Evolutionary conservation across 2,797 vertebrate species (phyloP).

Genomic region (Holocentrus rufus): DNA sequence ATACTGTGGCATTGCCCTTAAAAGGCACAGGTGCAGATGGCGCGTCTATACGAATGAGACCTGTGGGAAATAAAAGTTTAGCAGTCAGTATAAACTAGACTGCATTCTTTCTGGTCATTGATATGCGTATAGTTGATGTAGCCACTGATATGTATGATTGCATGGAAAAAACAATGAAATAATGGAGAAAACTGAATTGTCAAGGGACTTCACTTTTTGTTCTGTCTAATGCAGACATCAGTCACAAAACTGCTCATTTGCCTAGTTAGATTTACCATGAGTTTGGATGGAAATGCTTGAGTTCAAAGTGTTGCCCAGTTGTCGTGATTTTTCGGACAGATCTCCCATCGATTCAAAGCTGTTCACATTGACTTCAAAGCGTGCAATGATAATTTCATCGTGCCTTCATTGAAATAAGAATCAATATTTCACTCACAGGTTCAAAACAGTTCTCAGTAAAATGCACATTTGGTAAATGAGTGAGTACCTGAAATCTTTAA

Average conservation of each 20-base stretch:
- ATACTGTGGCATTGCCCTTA: accelerated
- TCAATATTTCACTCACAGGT: background rate
- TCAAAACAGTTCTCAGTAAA: background rate
- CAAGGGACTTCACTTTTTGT: background rate
- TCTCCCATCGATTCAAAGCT: accelerated
- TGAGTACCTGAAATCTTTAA: constrained; percentile 63
- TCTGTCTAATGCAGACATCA: too few species aligned
- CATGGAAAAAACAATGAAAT: background rate
- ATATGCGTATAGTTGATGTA: too few species aligned
- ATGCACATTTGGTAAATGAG: background rate
- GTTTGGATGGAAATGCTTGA: constrained; percentile 1
- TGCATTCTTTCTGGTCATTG: too few species aligned
- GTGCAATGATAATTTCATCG: constrained; percentile 64
- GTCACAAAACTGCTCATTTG: background rate
- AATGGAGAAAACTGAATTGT: background rate
- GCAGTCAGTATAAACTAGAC: background rate
- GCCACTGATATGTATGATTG: background rate
- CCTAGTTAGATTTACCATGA: constrained; percentile 54
- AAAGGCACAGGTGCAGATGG: background rate
- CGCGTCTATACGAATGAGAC: constrained; percentile 12
- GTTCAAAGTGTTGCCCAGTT: accelerated
- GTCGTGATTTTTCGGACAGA: accelerated
- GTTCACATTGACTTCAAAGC: constrained; percentile 52
- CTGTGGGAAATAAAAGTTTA: constrained; percentile 48
- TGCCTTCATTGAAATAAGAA: constrained; percentile 28